Evolutionary conservation across 2,888 invertebrate genomes (phyloP), one percentile per base, ranked within the genome.

Genomic region (Pristionchus entomophagus): DNA sequence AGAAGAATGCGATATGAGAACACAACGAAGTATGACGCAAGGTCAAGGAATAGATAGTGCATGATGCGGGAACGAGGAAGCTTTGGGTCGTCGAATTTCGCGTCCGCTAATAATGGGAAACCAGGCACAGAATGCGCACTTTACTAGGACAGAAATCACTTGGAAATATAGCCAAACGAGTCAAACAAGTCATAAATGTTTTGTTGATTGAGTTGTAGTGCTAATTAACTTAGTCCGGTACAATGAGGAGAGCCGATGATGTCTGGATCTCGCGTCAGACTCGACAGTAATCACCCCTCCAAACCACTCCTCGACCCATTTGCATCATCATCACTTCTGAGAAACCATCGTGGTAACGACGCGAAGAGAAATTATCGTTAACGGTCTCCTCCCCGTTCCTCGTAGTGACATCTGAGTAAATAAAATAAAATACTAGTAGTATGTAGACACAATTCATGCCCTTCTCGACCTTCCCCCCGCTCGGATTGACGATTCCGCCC

Each of bases 1-100:
- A 45, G 73, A 2, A 17, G 73, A 38, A 73, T 73, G 73, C 26
- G 45, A 73, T n/a, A 73, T 73, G 73, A 73, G 73, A 73, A 19
- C 12, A 56, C 19, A 45, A 45, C 45, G 45, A 45, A 45, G n/a
- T 45, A 45, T 45, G 45, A 56, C 56, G n/a, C 49, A n/a, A 22
- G 22, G 56, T 56, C 56, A 8, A 10, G 12, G 45, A 14, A 45
- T 10, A 14, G 19, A 22, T 56, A 56, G 56, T 56, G 56, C 56
- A 56, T 56, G 56, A 56, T 56, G 17, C 10, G 56, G n/a, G 10
- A 22, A 35, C 65, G 65, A 38, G 65, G 65, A 35, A 35, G 45
- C n/a, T n/a, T n/a, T n/a, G n/a, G n/a, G n/a, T n/a, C n/a, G n/a
- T n/a, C n/a, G n/a, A n/a, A n/a, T n/a, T n/a, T n/a, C n/a, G n/a